Evolutionary conservation across 2,888 invertebrate genomes (phyloP).

Genomic region (Hofmannophila pseudospretella): DNA sequence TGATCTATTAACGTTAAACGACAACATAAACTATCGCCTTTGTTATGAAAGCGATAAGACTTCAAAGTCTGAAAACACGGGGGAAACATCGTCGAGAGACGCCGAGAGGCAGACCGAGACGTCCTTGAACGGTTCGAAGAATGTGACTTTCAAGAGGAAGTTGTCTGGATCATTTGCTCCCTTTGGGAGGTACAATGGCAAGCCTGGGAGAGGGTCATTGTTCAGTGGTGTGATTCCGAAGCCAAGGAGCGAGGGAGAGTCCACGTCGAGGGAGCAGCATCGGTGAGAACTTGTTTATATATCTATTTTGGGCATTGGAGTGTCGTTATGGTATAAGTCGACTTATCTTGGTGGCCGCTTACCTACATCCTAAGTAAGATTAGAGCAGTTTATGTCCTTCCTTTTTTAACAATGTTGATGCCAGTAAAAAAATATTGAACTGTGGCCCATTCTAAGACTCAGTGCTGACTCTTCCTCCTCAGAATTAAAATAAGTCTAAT

Average conservation of each 20-base stretch:
- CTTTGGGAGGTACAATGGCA: constrained; percentile 51
- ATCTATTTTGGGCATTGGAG: no score
- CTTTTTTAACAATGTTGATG: no score
- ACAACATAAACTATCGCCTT: constrained; percentile 72
- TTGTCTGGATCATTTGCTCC: constrained; percentile 54
- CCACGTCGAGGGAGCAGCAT: constrained; percentile 45
- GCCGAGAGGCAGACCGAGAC: constrained; percentile 56
- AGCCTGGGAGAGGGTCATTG: constrained; percentile 39
- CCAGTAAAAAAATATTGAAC: no score
- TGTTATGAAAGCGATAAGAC: constrained; percentile 61
- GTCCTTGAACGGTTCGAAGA: constrained; percentile 54
- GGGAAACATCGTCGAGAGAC: constrained; percentile 50
- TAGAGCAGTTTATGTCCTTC: no score
- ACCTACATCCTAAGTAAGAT: no score
- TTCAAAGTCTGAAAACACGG: constrained; percentile 44
- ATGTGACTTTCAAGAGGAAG: constrained; percentile 48
- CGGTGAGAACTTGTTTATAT: constrained; percentile 52
- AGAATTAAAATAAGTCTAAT: no score
- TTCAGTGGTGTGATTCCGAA: constrained; percentile 62
- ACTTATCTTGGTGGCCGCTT: no score
- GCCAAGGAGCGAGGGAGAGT: constrained; percentile 44
- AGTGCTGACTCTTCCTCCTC: no score
- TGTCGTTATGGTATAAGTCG: no score
- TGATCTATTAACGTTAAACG: constrained; percentile 74
- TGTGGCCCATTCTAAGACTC: no score